Conservation (phyloP, 2,797 vertebrate species). For the Sitta carolinensis region DNA sequence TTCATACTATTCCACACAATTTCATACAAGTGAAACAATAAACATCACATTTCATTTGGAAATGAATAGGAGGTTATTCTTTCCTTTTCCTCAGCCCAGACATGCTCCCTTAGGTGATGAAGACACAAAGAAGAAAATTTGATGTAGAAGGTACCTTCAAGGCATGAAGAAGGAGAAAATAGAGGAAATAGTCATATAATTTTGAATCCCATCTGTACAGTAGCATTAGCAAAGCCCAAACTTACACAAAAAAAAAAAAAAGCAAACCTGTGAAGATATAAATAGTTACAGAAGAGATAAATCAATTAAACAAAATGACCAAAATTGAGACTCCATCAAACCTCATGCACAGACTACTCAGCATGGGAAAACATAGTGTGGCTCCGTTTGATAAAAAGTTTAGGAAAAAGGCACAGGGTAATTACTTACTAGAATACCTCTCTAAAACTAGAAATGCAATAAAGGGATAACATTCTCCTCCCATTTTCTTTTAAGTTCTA, state of each 20-base stretch:
- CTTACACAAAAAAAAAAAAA: not conserved
- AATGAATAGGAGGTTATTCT: not conserved
- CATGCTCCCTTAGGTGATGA: not conserved
- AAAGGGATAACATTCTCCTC: rapidly evolving
- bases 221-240: not conserved
- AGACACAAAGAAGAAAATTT: not conserved
- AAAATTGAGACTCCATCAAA: not conserved
- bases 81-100: not conserved
- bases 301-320: not conserved
- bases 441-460: not conserved
- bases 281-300: not conserved
- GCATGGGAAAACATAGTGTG: not conserved
- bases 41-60: not conserved
- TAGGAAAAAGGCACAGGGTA: not conserved
- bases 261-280: not conserved
- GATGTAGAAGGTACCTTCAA: not conserved
- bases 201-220: not conserved
- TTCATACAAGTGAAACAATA: not conserved
- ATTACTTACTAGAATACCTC: not conserved
- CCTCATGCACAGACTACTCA: not conserved
- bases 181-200: not conserved
- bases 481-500: not conserved
- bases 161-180: not conserved
- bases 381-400: not conserved
- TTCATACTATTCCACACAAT: not conserved